Evolutionary conservation across 23 tunicate species (phyloP).

Genomic region (Botrylloides violaceus): DNA sequence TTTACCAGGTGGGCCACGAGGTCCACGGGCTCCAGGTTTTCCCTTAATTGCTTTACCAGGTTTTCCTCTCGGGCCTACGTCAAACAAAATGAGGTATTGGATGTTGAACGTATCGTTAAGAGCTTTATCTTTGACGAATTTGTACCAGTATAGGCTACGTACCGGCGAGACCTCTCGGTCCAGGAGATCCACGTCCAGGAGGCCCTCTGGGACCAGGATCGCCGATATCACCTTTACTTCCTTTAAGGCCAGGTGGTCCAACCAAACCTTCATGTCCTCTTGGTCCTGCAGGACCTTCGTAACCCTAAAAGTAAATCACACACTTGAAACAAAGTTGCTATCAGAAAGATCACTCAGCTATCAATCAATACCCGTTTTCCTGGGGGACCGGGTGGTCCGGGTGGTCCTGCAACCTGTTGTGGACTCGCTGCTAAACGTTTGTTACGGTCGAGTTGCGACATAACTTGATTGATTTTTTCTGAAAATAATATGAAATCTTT

Average conservation of each 20-base stretch:
- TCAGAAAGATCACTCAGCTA: background rate
- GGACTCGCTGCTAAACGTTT: background rate
- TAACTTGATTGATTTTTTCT: constrained; percentile 9
- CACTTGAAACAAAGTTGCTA: background rate
- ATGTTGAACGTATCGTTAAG: too few species aligned
- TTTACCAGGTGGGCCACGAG: constrained; percentile 38
- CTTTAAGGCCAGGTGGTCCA: constrained; percentile 52
- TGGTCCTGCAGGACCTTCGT: constrained; percentile 27
- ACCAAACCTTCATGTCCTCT: constrained; percentile 35
- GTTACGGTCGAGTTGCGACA: constrained; percentile 8
- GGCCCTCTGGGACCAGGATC: constrained; percentile 58
- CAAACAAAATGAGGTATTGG: background rate
- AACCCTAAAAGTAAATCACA: constrained; percentile 1
- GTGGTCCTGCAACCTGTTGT: constrained; percentile 18
- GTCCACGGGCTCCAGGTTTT: constrained; percentile 38
- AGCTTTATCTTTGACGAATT: too few species aligned
- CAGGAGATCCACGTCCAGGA: constrained; percentile 26
- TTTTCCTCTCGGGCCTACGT: constrained; percentile 57
- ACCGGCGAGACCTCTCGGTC: constrained; percentile 46
- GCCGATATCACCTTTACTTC: constrained; percentile 40
- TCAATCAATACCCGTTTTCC: constrained; percentile 26
- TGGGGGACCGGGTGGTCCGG: constrained; percentile 75
- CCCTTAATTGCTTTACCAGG: constrained; percentile 28
- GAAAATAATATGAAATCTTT: background rate
- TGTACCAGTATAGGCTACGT: constrained; percentile 37